These are phyloP conservation scores for Smutsia gigantea DNA, from an alignment of 2,797 vertebrate genomes.

Conservation along the genomic window DNA sequence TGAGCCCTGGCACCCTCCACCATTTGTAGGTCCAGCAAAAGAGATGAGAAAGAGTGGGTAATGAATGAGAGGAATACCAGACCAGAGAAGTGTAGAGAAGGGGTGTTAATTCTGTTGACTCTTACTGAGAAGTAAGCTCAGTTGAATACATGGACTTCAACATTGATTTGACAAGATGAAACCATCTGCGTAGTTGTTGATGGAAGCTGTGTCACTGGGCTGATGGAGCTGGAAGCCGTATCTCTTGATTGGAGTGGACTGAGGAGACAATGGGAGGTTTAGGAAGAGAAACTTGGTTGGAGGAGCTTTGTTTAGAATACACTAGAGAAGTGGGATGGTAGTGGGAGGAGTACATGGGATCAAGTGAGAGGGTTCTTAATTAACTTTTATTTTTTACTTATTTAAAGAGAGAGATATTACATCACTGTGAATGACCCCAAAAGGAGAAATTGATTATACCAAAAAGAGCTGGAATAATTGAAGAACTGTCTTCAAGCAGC, in stretches of 20 bases:
- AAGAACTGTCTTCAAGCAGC: neutral
- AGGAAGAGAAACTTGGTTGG: neutral
- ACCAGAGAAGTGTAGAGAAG: neutral
- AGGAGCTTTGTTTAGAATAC: neutral
- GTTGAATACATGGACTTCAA: neutral
- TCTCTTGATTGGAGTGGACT: neutral
- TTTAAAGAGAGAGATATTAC: neutral
- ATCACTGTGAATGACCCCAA: neutral
- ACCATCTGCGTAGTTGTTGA: neutral
- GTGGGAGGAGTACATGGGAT: neutral
- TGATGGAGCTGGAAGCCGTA: neutral
- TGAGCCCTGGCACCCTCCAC: neutral
- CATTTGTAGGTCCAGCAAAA: neutral
- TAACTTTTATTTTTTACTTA: neutral
- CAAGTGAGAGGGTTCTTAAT: neutral
- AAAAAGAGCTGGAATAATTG: neutral
- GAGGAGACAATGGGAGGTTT: neutral
- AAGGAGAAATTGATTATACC: neutral
- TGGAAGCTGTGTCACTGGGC: neutral
- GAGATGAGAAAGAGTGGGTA: neutral
- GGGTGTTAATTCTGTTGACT: neutral
- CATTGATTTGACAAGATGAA: neutral
- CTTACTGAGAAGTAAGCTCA: neutral
- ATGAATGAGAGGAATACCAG: neutral
- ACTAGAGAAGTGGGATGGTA: neutral